phyloP scores from a whole-genome alignment of 2,888 invertebrate genomes.

The Melipona bicolor region DNA sequence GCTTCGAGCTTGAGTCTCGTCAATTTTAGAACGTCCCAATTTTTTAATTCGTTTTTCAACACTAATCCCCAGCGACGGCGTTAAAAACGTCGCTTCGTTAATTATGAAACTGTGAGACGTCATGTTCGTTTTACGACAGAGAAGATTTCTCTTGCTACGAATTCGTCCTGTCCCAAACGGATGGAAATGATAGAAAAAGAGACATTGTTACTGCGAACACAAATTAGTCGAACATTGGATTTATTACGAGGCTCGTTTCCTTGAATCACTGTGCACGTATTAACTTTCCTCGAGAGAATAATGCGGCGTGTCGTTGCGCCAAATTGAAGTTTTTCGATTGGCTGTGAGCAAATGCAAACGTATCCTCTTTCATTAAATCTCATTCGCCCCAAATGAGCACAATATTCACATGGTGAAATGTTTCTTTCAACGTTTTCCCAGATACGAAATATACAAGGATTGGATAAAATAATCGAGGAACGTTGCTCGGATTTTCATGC shows the following conservation, averaged over 20 bases:
- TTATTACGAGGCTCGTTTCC: slow-evolving; percentile 2
- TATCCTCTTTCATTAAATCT: too few species aligned
- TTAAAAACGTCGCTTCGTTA: slow-evolving; percentile 1
- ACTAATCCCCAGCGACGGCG: slow-evolving; percentile 8
- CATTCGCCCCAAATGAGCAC: too few species aligned
- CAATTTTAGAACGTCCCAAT: background rate
- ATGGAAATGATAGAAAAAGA: background rate
- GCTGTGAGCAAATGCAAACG: too few species aligned
- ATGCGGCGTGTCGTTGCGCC: background rate
- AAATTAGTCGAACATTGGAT: slow-evolving; percentile 15
- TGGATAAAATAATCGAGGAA: too few species aligned
- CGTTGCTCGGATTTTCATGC: too few species aligned
- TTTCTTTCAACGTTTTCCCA: too few species aligned
- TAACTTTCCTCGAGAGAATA: slow-evolving; percentile 13
- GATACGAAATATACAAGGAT: too few species aligned
- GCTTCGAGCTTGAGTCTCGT: background rate
- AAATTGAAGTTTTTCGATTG: background rate
- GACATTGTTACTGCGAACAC: slow-evolving; percentile 14
- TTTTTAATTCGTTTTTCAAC: slow-evolving; percentile 3
- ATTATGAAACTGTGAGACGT: background rate
- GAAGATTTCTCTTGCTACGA: background rate
- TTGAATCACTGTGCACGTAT: slow-evolving; percentile 5
- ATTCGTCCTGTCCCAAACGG: background rate
- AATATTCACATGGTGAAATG: too few species aligned
- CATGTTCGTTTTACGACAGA: background rate